Conservation (phyloP, 2,888 invertebrate genomes). For the Aphrophora alni region DNA sequence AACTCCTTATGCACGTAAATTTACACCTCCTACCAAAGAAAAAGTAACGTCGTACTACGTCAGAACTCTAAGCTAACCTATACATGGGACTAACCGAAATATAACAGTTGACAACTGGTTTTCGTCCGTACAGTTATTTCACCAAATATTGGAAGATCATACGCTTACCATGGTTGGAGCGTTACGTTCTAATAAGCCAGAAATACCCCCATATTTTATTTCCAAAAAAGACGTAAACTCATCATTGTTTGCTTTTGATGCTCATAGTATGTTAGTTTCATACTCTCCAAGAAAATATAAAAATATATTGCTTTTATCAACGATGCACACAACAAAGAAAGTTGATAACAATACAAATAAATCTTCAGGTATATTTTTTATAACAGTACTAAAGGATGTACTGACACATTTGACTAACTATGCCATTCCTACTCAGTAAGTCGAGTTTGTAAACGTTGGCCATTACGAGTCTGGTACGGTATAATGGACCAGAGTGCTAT, state of each 20-base stretch:
- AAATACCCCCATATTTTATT: conserved; percentile 53
- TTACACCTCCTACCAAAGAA: conserved; percentile 21
- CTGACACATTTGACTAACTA: conserved; percentile 50
- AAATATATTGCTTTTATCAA: conserved; percentile 50
- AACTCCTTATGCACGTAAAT: conserved; percentile 42
- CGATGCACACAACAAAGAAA: conserved; percentile 47
- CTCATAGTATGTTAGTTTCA: conserved; percentile 49
- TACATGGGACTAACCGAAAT: conserved; percentile 42
- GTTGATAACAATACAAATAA: conserved; percentile 49
- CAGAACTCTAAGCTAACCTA: conserved; percentile 35
- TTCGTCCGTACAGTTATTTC: conserved; percentile 45
- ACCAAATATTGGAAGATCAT: conserved; percentile 44
- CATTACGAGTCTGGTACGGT: conserved; percentile 45
- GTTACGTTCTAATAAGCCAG: conserved; percentile 49
- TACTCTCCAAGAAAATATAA: conserved; percentile 50
- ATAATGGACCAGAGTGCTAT: conserved; percentile 37
- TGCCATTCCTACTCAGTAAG: conserved; percentile 48
- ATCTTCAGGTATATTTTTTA: conserved; percentile 49
- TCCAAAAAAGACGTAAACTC: conserved; percentile 46
- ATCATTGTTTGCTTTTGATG: conserved; percentile 51
- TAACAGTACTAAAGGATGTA: conserved; percentile 51
- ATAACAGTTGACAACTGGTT: too few relatives aligned
- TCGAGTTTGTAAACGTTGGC: conserved; percentile 50
- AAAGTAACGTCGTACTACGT: conserved; percentile 42
- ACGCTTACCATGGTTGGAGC: conserved; percentile 46